Evolutionary conservation across 2,113 vertebrate species (phyloP).

Genomic region (Misgurnus anguillicaudatus): DNA sequence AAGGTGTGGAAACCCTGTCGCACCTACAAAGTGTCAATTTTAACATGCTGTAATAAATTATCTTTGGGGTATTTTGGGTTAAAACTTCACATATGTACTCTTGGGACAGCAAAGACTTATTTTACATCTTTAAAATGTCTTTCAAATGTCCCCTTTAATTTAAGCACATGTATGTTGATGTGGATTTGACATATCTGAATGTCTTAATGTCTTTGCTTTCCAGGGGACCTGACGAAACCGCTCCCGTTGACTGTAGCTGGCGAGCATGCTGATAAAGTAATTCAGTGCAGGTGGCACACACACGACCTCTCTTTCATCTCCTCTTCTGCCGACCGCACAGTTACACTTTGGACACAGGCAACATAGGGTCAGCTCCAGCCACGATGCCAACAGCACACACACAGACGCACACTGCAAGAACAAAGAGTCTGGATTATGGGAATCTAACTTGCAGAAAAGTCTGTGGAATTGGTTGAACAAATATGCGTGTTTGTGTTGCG

Average conservation of each 20-base stretch:
- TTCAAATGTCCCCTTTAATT: too few species aligned
- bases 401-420: slow-evolving; percentile 15
- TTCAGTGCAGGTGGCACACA: slow-evolving; percentile 97
- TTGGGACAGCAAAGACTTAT: too few species aligned
- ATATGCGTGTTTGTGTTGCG: slow-evolving; percentile 19
- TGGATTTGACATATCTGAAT: neutral
- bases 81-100: too few species aligned
- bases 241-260: slow-evolving; percentile 90
- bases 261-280: slow-evolving; percentile 97
- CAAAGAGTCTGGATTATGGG: neutral
- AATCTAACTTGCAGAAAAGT: slow-evolving; percentile 6
- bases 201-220: slow-evolving; percentile 28
- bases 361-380: slow-evolving; percentile 68
- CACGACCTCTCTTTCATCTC: slow-evolving; percentile 97
- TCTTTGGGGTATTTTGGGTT: too few species aligned
- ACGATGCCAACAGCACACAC: slow-evolving; percentile 16
- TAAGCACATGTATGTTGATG: too few species aligned
- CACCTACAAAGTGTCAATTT: too few species aligned
- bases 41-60: too few species aligned
- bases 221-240: slow-evolving; percentile 87
- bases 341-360: slow-evolving; percentile 97
- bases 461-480: neutral
- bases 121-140: too few species aligned
- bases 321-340: slow-evolving; percentile 96
- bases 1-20: too few species aligned